Percentiles rank a stretch among this genome's conserved stretches.
phyloP scores from a whole-genome alignment of 2,797 vertebrate species.

The Neostethus bicornis region DNA sequence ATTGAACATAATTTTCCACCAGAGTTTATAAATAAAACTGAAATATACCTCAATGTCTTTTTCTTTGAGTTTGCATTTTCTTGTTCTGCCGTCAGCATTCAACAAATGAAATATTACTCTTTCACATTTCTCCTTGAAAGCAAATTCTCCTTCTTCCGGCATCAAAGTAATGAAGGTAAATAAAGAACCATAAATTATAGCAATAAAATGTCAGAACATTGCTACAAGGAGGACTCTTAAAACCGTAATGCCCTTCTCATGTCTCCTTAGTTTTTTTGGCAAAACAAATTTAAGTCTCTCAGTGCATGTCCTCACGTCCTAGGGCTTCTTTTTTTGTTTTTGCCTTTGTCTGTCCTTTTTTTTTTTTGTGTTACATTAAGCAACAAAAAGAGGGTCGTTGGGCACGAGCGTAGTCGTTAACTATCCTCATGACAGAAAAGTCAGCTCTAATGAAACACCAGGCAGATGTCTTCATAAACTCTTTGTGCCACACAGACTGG shows the following conservation, averaged over 20 bases:
- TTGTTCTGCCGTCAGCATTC: conserved; percentile 2
- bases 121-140: conserved; percentile 12
- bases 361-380: not conserved
- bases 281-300: conserved; percentile 19
- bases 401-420: conserved; percentile 35
- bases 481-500: conserved; percentile 35
- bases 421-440: conserved; percentile 49
- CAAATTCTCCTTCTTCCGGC: conserved; percentile 9
- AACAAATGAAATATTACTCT: conserved; percentile 5
- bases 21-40: conserved; percentile 9
- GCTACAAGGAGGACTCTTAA: not conserved
- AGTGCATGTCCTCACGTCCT: conserved; percentile 23
- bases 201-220: not conserved
- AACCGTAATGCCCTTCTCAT: conserved; percentile 3
- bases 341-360: conserved; percentile 9
- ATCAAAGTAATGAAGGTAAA: not conserved
- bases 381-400: conserved; percentile 17
- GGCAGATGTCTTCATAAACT: conserved; percentile 68
- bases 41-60: conserved; percentile 11
- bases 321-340: conserved; percentile 6
- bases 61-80: not conserved
- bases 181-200: not conserved
- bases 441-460: conserved; percentile 68
- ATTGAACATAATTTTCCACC: not conserved
- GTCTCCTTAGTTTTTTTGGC: conserved; percentile 4